phyloP scores from a whole-genome alignment of 1,140 invertebrate species.

The Lepeophtheirus salmonis region DNA sequence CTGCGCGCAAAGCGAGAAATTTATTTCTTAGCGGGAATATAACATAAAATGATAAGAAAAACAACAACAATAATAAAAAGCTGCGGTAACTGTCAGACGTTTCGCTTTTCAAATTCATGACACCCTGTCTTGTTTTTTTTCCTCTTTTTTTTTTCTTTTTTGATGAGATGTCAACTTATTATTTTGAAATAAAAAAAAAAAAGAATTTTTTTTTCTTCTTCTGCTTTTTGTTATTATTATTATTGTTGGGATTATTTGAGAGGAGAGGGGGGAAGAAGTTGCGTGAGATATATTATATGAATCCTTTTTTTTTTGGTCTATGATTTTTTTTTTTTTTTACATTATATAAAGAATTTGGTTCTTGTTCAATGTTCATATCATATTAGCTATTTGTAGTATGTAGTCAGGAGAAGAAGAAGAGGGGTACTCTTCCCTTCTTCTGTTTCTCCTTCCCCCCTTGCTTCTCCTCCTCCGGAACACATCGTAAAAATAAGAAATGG shows the following conservation, averaged over 20 bases:
- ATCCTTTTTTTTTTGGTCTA: no score
- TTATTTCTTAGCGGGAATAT: no score
- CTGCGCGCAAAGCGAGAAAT: neutral
- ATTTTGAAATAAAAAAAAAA: neutral
- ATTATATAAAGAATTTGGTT: no score
- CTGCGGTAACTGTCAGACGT: neutral
- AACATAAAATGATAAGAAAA: neutral
- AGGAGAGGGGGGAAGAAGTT: conserved; percentile 1
- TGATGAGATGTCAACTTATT: neutral
- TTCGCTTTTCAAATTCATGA: neutral
- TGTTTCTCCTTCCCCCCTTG: conserved; percentile 2
- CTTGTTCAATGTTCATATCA: no score
- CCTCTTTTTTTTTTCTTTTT: neutral
- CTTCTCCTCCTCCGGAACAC: conserved; percentile 11
- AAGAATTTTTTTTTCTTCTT: neutral
- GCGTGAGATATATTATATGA: no score
- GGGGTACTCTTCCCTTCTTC: conserved; percentile 7
- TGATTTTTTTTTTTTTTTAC: no score
- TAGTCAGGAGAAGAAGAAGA: neutral
- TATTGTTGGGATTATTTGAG: conserved; percentile 1
- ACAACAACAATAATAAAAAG: neutral
- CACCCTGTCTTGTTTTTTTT: neutral
- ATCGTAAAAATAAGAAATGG: neutral
- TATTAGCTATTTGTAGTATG: no score
- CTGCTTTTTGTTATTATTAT: neutral